These are phyloP conservation scores for Numida meleagris DNA, from an alignment of 2,113 vertebrate species.

Conservation along the genomic window DNA sequence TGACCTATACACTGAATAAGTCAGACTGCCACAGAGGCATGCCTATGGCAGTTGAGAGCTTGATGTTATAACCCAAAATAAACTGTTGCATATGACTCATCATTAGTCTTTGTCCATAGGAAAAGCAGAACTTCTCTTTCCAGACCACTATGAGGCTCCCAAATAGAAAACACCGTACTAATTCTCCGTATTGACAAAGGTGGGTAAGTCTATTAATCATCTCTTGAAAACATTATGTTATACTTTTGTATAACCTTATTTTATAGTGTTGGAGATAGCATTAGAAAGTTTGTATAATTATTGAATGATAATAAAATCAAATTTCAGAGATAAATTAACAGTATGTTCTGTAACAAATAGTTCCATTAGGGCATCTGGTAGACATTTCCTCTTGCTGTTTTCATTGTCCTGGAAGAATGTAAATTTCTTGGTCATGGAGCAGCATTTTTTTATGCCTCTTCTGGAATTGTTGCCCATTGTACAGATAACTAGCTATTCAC, in stretches of 20 bases:
- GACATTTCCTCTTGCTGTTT: neutral
- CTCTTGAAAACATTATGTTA: neutral
- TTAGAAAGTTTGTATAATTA: neutral
- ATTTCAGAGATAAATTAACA: neutral
- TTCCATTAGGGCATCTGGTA: neutral
- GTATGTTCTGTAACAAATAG: neutral
- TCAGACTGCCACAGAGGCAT: conserved; percentile 1
- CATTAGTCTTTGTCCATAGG: neutral
- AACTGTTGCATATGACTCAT: neutral
- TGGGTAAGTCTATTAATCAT: neutral
- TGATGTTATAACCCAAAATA: neutral
- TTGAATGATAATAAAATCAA: neutral
- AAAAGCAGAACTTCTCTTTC: neutral
- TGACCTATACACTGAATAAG: conserved; percentile 38
- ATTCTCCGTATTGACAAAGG: neutral
- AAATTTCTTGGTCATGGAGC: neutral
- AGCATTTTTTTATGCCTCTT: neutral
- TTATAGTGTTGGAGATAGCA: neutral
- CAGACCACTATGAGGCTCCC: neutral
- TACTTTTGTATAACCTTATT: neutral
- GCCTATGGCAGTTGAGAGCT: neutral
- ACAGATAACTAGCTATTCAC: neutral
- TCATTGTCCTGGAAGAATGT: neutral
- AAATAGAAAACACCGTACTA: neutral
- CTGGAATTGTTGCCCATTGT: neutral